A percentile compares a stretch with the other conserved stretches of the same genome.
Evolutionary conservation across 1,140 invertebrate genomes (phyloP).

Genomic region (Wasmannia auropunctata): DNA sequence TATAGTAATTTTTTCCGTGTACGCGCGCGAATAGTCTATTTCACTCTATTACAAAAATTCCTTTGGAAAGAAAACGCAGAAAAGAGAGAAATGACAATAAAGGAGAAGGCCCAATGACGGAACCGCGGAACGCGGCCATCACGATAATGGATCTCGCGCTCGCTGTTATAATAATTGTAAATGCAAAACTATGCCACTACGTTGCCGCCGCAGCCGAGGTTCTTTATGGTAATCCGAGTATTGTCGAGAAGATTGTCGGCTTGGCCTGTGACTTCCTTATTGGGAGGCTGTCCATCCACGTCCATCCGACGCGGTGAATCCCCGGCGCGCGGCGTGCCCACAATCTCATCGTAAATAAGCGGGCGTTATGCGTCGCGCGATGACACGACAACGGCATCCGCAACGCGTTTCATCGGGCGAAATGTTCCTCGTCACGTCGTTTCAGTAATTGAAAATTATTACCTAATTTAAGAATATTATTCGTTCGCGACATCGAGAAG

Average conservation of each 20-base stretch:
- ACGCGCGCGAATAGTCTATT: conserved; percentile 43
- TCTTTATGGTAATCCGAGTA: conserved; percentile 66
- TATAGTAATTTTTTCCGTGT: no score
- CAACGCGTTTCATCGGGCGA: background rate
- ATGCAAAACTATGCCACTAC: conserved; percentile 54
- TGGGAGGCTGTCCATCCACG: conserved; percentile 8
- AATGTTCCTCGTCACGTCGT: background rate
- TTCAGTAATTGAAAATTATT: conserved; percentile 19
- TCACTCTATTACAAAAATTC: conserved; percentile 53
- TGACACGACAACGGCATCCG: background rate
- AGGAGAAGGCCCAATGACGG: conserved; percentile 33
- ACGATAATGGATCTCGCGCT: conserved; percentile 56
- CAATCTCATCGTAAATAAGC: conserved; percentile 46
- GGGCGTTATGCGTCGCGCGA: background rate
- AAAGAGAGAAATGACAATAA: conserved; percentile 1
- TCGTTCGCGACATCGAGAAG: background rate
- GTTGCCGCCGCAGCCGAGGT: conserved; percentile 17
- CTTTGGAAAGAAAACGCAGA: background rate
- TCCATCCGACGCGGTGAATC: background rate
- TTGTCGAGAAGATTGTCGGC: conserved; percentile 54
- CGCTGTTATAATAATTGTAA: conserved; percentile 70
- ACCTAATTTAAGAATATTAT: background rate
- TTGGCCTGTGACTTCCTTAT: conserved; percentile 51
- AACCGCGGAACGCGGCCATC: conserved; percentile 47
- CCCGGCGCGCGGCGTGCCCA: background rate